Percentiles rank a stretch among this genome's conserved stretches.
Conservation (phyloP, 2,888 invertebrate species). For the Drosophila formosana region DNA sequence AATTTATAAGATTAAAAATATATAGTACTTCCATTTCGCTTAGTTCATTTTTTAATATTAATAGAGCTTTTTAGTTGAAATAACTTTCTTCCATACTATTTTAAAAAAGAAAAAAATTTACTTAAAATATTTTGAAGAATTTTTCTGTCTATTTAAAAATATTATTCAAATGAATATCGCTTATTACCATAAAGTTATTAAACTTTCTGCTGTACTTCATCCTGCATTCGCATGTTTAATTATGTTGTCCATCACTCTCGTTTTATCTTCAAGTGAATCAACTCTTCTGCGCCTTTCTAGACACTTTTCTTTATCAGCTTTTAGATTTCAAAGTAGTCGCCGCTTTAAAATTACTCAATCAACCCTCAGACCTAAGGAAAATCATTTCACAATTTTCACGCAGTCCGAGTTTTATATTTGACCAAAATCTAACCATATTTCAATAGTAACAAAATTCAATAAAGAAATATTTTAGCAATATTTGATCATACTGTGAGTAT, state of each 20-base stretch:
- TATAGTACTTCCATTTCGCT: too few species aligned
- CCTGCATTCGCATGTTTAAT: neutral
- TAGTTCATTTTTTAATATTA: too few species aligned
- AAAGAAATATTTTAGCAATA: constrained; percentile 7
- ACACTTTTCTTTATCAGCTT: neutral
- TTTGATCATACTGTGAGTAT: neutral
- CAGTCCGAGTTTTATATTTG: constrained; percentile 24
- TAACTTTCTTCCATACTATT: too few species aligned
- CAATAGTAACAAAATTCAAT: constrained; percentile 8
- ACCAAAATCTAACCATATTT: constrained; percentile 4
- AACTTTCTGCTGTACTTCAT: neutral
- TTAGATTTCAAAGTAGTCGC: neutral
- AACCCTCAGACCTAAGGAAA: neutral
- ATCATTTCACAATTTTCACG: neutral
- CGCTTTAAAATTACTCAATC: constrained; percentile 6
- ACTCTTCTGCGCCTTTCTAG: neutral
- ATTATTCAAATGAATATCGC: too few species aligned
- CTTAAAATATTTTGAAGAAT: too few species aligned
- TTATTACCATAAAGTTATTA: too few species aligned
- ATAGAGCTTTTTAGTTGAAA: too few species aligned
- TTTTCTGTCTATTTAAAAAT: too few species aligned
- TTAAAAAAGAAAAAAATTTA: too few species aligned
- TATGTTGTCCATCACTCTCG: neutral
- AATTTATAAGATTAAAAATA: too few species aligned
- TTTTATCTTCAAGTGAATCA: neutral